Base-by-base conservation (phyloP, 2,797 vertebrate species). In the Danio kyathit region DNA sequence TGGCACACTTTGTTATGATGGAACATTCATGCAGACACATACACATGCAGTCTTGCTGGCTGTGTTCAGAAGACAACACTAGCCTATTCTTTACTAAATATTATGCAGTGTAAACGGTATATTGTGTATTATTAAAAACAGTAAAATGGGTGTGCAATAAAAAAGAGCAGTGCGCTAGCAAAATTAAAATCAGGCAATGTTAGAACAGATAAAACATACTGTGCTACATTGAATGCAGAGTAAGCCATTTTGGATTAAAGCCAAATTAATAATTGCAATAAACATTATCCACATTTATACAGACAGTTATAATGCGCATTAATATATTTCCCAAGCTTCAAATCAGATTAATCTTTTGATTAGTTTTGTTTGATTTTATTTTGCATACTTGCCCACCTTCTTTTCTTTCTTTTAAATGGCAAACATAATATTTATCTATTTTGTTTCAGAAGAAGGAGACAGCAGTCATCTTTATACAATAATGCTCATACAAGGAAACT, bases 1-100 rank as follows among this genome's bases (percentile, higher is more conserved):
- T 19, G 9, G 48, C 46, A 79, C 76, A 48, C 70, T 69, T 40
- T 52, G 52, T 61, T 72, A 52, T 64, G 49, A 84, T 81, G 43
- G 52, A 57, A 65, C 76, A 57, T 67, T 69, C 41, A 49, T 51
- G 17, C 48, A 57, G 17, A 54, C 73, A 17, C 4, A 7, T 61
- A 14, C 60, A 29, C 29, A 29, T 29, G 29, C 11, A 41, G 16
- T 69, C n/a, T 56, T 19, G 51, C 1, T 2, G 51, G 51, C n/a
- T 56, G 43, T 64, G 61, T 64, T 64, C 61, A 43, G 51, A 54
- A 29, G 49, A 54, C 16, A 40, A 8, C 16, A 71, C 16, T 54
- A 56, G 4, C 29, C 13, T 54, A 38, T 38, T 54, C 67, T 17
- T 54, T 71, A 71, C 38, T 14, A 4, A 43, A 5, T 41, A 41